These are phyloP conservation scores for Chelonoidis abingdonii DNA, from an alignment of 2,113 vertebrate genomes.

Conservation along the genomic window DNA sequence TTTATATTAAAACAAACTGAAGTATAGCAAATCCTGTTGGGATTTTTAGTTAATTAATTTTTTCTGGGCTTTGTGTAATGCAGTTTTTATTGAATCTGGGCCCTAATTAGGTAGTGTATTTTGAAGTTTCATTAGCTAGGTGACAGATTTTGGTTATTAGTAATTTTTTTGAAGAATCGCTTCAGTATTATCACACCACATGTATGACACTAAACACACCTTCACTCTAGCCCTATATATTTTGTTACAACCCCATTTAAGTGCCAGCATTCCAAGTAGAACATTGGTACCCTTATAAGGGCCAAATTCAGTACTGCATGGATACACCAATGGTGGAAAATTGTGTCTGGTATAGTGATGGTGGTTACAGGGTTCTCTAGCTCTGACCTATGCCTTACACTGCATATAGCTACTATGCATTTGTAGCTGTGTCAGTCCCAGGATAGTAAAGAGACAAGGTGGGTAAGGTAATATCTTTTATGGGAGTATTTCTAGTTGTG, in stretches of 20 bases:
- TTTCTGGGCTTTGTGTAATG: neutral
- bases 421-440: neutral
- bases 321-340: neutral
- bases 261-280: neutral
- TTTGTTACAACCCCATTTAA: neutral
- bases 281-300: neutral
- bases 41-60: neutral
- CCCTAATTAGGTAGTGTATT: neutral
- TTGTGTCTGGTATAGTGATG: no score
- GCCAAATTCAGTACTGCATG: neutral
- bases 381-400: accelerated
- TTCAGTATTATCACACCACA: neutral
- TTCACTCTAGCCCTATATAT: neutral
- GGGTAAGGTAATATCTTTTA: neutral
- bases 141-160: neutral
- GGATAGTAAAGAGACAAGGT: neutral
- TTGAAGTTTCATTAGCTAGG: neutral
- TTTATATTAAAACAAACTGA: neutral
- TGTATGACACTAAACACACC: neutral
- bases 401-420: no score
- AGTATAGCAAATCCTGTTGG: neutral
- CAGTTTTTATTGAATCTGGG: neutral
- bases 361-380: no score
- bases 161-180: neutral
- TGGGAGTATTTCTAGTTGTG: neutral